phyloP scores from a whole-genome alignment of 2,888 invertebrate genomes.

The Hirtodrosophila confusa region DNA sequence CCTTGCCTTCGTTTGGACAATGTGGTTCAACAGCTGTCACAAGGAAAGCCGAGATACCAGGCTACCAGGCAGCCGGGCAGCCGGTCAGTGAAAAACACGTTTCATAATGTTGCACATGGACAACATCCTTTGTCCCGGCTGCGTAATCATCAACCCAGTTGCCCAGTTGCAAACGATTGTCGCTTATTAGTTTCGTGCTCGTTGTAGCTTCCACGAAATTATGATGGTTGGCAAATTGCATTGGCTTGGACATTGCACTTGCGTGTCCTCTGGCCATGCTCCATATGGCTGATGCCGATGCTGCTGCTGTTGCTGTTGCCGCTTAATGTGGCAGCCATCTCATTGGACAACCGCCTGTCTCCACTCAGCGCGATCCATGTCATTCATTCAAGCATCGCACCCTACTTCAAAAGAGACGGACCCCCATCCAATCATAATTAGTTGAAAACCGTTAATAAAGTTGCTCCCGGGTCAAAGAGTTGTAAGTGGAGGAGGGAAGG shows the following conservation, averaged over 20 bases:
- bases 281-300: constrained; percentile 50
- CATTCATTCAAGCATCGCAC: constrained; percentile 31
- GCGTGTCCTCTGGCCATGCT: constrained; percentile 56
- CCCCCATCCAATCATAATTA: constrained; percentile 46
- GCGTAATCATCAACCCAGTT: constrained; percentile 31
- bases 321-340: constrained; percentile 13
- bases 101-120: constrained; percentile 17
- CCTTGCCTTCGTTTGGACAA: constrained; percentile 26
- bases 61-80: background rate
- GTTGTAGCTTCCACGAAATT: constrained; percentile 54
- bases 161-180: constrained; percentile 27
- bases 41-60: background rate
- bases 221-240: constrained; percentile 64
- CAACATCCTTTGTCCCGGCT: constrained; percentile 24
- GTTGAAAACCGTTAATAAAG: constrained; percentile 33
- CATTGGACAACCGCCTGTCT: constrained; percentile 5
- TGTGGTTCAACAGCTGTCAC: constrained; percentile 58
- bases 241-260: constrained; percentile 13
- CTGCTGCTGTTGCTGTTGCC: background rate
- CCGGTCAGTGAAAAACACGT: constrained; percentile 29
- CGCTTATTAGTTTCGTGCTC: constrained; percentile 61
- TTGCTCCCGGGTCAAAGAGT: background rate
- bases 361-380: background rate
- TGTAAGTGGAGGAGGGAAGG: constrained; percentile 1
- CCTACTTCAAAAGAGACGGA: constrained; percentile 34